Evolutionary conservation across 1,140 invertebrate genomes (phyloP).

Genomic region (Prorops nasuta): DNA sequence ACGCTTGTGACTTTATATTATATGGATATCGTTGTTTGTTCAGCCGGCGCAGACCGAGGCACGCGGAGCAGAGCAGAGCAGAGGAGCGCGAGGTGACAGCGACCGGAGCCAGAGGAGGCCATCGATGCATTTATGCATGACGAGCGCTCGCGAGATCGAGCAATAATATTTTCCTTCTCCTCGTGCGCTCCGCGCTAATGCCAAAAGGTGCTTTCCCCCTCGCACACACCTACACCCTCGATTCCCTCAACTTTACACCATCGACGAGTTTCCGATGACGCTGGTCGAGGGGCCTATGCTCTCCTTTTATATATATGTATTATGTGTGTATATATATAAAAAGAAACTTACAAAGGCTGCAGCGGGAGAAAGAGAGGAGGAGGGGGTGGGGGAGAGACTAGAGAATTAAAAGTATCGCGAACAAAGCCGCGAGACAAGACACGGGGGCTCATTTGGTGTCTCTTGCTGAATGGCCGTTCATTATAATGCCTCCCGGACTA

Average conservation of each 20-base stretch:
- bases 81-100: constrained; percentile 6
- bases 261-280: too few relatives aligned
- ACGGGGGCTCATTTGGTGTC: constrained; percentile 53
- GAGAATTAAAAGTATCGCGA: constrained; percentile 53
- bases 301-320: not conserved
- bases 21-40: constrained; percentile 26
- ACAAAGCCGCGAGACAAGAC: constrained; percentile 48
- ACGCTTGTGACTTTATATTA: constrained; percentile 9
- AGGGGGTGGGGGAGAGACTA: constrained; percentile 19
- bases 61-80: too few relatives aligned
- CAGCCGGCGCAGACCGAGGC: too few relatives aligned
- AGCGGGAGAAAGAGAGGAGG: constrained; percentile 10
- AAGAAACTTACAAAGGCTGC: not conserved
- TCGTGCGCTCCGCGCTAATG: constrained; percentile 16
- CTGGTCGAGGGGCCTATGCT: too few relatives aligned
- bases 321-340: too few relatives aligned
- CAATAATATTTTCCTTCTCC: constrained; percentile 41
- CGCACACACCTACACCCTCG: too few relatives aligned
- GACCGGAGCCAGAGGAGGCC: too few relatives aligned
- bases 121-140: constrained; percentile 43
- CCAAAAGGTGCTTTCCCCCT: not conserved
- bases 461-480: constrained; percentile 47
- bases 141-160: constrained; percentile 30
- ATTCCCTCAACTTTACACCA: too few relatives aligned
- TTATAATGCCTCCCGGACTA: constrained; percentile 48